Percentiles rank a stretch among this genome's conserved stretches.
phyloP scores from a whole-genome alignment of 2,113 vertebrate genomes.

The Sorex fumeus region DNA sequence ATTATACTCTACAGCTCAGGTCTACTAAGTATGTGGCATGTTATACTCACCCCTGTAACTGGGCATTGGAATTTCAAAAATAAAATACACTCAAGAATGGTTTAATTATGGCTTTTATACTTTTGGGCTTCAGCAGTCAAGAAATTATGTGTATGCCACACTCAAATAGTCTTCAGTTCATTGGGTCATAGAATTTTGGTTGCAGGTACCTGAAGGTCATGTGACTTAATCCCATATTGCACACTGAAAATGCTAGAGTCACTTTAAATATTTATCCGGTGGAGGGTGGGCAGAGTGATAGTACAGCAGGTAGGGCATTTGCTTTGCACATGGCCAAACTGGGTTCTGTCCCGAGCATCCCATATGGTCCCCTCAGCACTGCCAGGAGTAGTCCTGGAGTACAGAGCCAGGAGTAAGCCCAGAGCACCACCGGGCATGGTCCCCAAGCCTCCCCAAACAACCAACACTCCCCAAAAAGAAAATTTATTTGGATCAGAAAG shows the following conservation, averaged over 20 bases:
- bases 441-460: too few relatives aligned
- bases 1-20: not conserved
- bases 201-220: not conserved
- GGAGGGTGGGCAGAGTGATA: too few relatives aligned
- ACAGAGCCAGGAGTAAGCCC: too few relatives aligned
- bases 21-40: not conserved
- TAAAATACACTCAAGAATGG: not conserved
- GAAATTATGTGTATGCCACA: not conserved
- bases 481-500: not conserved
- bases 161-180: not conserved
- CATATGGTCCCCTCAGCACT: too few relatives aligned
- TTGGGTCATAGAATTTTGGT: not conserved
- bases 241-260: not conserved
- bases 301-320: not conserved
- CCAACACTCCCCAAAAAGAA: too few relatives aligned
- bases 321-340: too few relatives aligned
- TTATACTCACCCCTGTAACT: not conserved
- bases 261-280: not conserved
- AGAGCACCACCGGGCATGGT: too few relatives aligned
- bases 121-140: constrained; percentile 1
- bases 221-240: not conserved
- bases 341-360: too few relatives aligned
- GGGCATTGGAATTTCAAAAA: not conserved
- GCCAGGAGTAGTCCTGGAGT: too few relatives aligned
- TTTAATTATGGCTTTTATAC: not conserved